Conservation (phyloP, 2,113 vertebrate species). For the Corythornis madagascariensis region DNA sequence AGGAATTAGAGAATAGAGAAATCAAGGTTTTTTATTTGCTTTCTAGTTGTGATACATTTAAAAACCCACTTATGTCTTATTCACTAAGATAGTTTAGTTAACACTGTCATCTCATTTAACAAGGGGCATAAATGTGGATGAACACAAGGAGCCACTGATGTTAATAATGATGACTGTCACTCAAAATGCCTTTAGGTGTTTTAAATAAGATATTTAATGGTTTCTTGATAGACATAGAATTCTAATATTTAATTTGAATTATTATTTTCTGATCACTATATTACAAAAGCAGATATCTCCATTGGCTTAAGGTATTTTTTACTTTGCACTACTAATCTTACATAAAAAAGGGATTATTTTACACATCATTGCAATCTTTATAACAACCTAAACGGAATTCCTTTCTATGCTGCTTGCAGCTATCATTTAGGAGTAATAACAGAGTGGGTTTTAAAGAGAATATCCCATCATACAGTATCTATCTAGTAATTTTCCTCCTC, state of each 20-base stretch:
- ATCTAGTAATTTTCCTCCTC: slow-evolving; percentile 52
- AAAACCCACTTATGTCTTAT: neutral
- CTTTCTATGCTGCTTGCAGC: slow-evolving; percentile 38
- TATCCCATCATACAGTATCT: slow-evolving; percentile 41
- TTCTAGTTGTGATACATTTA: neutral
- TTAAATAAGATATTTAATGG: neutral
- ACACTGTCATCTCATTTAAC: neutral
- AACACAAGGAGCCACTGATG: neutral
- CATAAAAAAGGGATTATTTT: slow-evolving; percentile 44
- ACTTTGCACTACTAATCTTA: slow-evolving; percentile 15
- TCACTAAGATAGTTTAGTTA: neutral
- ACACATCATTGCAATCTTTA: slow-evolving; percentile 50
- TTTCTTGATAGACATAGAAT: neutral
- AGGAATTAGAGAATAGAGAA: neutral
- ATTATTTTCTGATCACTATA: neutral
- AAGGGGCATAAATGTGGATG: neutral
- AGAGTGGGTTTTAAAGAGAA: slow-evolving; percentile 49
- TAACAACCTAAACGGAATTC: neutral
- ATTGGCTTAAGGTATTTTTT: slow-evolving; percentile 34
- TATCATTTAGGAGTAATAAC: slow-evolving; percentile 63
- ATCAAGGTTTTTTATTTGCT: neutral
- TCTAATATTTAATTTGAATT: slow-evolving; percentile 7
- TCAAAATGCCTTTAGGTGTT: slow-evolving; percentile 1
- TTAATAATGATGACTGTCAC: neutral
- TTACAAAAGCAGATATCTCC: neutral